Evolutionary conservation across 1,140 invertebrate genomes (phyloP), one percentile per base, ranked within the genome.

Genomic region (Drosophila melanica): DNA sequence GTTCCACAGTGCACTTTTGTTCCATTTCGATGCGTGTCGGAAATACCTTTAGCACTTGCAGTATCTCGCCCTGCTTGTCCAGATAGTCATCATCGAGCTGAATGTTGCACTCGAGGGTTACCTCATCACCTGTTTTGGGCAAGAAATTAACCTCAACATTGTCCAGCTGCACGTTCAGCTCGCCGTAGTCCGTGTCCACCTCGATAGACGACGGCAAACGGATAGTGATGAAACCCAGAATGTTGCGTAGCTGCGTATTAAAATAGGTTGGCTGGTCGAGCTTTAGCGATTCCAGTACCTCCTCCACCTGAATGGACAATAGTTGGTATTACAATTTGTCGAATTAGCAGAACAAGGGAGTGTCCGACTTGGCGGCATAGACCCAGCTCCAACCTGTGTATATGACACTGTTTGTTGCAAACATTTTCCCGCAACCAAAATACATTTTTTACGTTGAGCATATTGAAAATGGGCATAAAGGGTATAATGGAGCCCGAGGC

Each of bases 91-190:
- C 76, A 54, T 91, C 80, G 39, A 76, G 57, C 54, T 91, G 79
- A 9, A 92, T 67, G 12, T 74, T 74, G 47, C 91, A 92, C 50
- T 65, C 58, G 7, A 92, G 53, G 47, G 44, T 39, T 2, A 92
- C 75, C 16, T 70, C 54, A 50, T 92, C 91, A 6, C 90, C 84
- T 14, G 44, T 58, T 14, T 72, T 63, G 48, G 93, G 94, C 18
- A 93, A 67, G 70, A 93, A 93, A 44, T 79, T 91, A 4, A 91
- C 75, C 73, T 91, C 81, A 4, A 95, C 92, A 44, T 93, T 90
- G 70, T 95, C 93, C 27, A 95, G 84, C 66, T 93, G 91, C 53
- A 95, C 91, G 45, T 78, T 91, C 12, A 94, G 74, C 42, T 93
- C 91, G 62, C 92, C 91, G 12, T 93, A 93, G 37, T 93, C 93